Conservation (phyloP, 2,113 vertebrate genomes). For the Limanda limanda region DNA sequence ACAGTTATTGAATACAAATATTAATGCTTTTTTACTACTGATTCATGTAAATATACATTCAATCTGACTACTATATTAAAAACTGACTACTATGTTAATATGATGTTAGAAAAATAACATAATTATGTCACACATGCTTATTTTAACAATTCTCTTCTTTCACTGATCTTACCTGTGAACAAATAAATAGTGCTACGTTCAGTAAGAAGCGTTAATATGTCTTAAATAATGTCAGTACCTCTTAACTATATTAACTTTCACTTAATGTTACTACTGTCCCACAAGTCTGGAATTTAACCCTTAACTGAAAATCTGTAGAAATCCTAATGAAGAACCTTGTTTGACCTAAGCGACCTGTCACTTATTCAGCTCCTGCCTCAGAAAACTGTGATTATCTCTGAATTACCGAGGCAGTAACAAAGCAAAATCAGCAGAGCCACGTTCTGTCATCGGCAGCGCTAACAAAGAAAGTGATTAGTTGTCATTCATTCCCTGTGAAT, state of each 20-base stretch:
- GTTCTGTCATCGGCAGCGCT: neutral
- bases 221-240: no score
- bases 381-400: slow-evolving; percentile 6
- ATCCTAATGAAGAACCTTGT: neutral
- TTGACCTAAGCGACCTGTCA: neutral
- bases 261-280: no score
- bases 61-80: neutral
- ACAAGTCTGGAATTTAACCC: no score
- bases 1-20: neutral
- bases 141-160: no score
- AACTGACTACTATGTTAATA: neutral
- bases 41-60: neutral
- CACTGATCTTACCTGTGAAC: no score
- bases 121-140: no score
- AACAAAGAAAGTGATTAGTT: slow-evolving; percentile 22
- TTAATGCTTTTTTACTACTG: neutral
- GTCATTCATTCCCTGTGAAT: slow-evolving; percentile 1
- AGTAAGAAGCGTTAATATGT: no score
- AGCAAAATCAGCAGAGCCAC: neutral
- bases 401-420: neutral
- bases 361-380: neutral
- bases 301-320: no score
- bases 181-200: no score
- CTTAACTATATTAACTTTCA: no score
- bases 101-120: neutral